Evolutionary conservation across 1,140 invertebrate species (phyloP).

Genomic region (Sminthurinus signatus): DNA sequence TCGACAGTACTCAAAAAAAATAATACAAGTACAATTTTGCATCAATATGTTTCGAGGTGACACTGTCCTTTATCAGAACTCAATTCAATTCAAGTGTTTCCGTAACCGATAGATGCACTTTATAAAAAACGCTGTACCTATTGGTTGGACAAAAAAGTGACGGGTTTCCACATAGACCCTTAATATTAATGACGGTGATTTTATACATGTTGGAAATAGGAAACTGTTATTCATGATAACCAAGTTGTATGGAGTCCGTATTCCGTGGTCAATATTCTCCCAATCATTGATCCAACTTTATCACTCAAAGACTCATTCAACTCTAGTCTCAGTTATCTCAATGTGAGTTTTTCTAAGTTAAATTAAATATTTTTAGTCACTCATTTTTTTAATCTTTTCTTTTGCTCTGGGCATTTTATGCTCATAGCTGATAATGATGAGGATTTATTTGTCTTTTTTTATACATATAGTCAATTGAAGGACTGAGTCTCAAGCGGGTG

Average conservation of each 20-base stretch:
- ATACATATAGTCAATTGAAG: constrained; percentile 18
- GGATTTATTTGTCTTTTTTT: too few relatives aligned
- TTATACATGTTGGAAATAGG: constrained; percentile 6
- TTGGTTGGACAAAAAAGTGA: neutral
- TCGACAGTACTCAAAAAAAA: too few relatives aligned
- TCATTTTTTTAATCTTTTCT: too few relatives aligned
- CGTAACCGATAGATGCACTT: too few relatives aligned
- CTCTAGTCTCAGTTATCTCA: constrained; percentile 14
- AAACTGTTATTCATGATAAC: constrained; percentile 25
- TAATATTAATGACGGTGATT: neutral
- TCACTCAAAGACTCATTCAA: constrained; percentile 15
- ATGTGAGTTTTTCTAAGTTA: neutral
- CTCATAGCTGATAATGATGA: too few relatives aligned
- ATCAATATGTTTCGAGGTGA: too few relatives aligned
- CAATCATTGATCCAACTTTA: constrained; percentile 17
- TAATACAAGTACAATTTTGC: too few relatives aligned
- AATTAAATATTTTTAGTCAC: neutral
- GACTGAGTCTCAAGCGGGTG: constrained; percentile 10
- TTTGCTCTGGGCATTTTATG: too few relatives aligned
- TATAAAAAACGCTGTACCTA: neutral
- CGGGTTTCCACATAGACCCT: neutral
- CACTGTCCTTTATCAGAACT: too few relatives aligned
- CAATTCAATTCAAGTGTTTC: too few relatives aligned
- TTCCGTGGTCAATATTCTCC: constrained; percentile 37
- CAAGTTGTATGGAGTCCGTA: constrained; percentile 38